Base-by-base conservation (phyloP, 2,888 invertebrate species). In the Anoncus sp. region DNA sequence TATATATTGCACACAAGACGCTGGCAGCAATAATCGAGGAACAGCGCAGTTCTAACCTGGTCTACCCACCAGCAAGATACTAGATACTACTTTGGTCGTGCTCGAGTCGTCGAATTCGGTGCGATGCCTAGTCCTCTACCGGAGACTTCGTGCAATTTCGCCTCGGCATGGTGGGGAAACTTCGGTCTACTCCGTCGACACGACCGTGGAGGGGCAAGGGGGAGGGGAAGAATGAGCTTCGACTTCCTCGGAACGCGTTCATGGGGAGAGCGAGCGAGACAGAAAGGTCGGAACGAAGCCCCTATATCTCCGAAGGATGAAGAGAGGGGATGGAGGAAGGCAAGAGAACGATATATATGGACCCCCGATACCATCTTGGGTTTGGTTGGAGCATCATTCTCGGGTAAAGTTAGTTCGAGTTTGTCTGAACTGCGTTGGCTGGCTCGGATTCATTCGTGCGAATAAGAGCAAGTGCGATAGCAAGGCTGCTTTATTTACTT, bases 41-140 rank as follows among this genome's bases (percentile, higher is more conserved):
- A 62, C 31, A 43, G 65, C 72, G 72, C 55, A 72, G 63, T 72
- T 72, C 63, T 65, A 65, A 45, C 72, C 45, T 45, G 63, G 55
- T 47, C 55, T 65, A 57, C 57, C 55, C 47, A 65, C 63, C 63
- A 65, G 72, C 63, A 16, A 65, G 72, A 72, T 65, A 72, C 72
- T 72, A 24, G 24, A n/a, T 9, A n/a, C n/a, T n/a, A n/a, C 18
- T 24, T 31, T 55, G 51, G 9, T 43, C 62, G 67, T 45, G 45
- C 38, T n/a, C 43, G 16, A 66, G 59, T 43, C 53, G 47, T 63
- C 53, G 66, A 38, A 45, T 62, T 60, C 53, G 35, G 40, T 47
- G 47, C 65, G 43, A 43, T 57, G 27, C 38, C 35, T 35, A 43
- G 47, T 47, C 35, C 53, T 70, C 65, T 18, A 7, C 12, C 43